A percentile compares a stretch with the other conserved stretches of the same genome.
phyloP scores from a whole-genome alignment of 2,797 vertebrate species.

The Limosa lapponica region DNA sequence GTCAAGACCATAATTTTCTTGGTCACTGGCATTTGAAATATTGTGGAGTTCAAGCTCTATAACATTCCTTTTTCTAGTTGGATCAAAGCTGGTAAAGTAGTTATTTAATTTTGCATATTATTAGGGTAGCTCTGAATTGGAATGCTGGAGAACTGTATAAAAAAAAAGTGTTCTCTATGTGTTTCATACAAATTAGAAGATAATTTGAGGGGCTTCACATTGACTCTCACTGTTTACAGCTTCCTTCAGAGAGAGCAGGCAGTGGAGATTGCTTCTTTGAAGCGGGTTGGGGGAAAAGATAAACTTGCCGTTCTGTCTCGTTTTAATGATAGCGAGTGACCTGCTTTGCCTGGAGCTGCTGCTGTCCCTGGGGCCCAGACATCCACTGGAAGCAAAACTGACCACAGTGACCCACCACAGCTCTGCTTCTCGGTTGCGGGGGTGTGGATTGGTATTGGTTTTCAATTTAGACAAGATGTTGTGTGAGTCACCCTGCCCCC shows the following conservation, averaged over 20 bases:
- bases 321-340: not conserved
- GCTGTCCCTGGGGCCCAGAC: slow-evolving; percentile 5
- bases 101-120: not conserved
- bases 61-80: not conserved
- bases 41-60: not conserved
- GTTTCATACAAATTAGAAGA: not conserved
- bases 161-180: not conserved
- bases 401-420: slow-evolving; percentile 54
- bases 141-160: not conserved
- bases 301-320: not conserved
- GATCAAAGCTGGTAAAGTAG: not conserved
- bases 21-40: not conserved
- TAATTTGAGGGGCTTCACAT: not conserved
- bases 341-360: not conserved
- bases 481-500: slow-evolving; percentile 62
- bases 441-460: slow-evolving; percentile 61
- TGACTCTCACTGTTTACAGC: not conserved
- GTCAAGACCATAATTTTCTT: not conserved
- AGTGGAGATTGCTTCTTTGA: not conserved
- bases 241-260: not conserved
- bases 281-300: not conserved
- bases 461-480: slow-evolving; percentile 69
- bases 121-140: not conserved
- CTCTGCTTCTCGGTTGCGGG: slow-evolving; percentile 13
- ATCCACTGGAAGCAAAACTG: slow-evolving; percentile 36